Evolutionary conservation across 2,113 vertebrate species (phyloP), one percentile per base, ranked within the genome.

Genomic region (Sprattus sprattus): DNA sequence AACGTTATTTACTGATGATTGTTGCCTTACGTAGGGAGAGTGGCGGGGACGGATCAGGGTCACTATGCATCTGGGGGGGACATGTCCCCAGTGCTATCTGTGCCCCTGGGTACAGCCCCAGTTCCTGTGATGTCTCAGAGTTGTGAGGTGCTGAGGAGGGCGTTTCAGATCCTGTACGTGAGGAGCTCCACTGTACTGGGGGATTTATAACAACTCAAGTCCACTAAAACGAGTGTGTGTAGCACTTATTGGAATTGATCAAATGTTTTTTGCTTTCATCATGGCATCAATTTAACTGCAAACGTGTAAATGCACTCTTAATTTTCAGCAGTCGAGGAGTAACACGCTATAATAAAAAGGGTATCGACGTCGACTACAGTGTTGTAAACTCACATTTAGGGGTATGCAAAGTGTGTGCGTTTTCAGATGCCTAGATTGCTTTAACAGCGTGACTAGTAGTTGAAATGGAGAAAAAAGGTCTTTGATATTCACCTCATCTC

Each of bases 91-190:
- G n/a, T n/a, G n/a, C n/a, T n/a, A n/a, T n/a, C n/a, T n/a, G n/a
- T n/a, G n/a, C n/a, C n/a, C n/a, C n/a, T n/a, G n/a, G 88, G 89
- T 84, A 85, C 87, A 85, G 71, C 88, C 87, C 90, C 87, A 84
- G 80, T 88, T 83, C 86, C 91, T 89, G 82, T 91, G 86, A 90
- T 83, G 84, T 89, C 67, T 90, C 84, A 52, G 15, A 85, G 82
- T 83, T 88, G 78, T 90, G 86, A 89, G 89, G 84, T 87, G 89
- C 91, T 90, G 92, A 91, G 87, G 82, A 87, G 67, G 87, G 86
- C 81, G 83, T 85, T 83, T 89, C 81, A 85, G 67, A 84, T 71
- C 81, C 10, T 7, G 39, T 60, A 86, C 75, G 15, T 25, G 81
- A 60, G 54, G 20, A 86, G 86, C 45, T 80, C 45, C 85, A 84